Percentiles rank a stretch among this genome's conserved stretches.
Conservation (phyloP, 2,113 vertebrate species). For the Antennarius striatus region DNA sequence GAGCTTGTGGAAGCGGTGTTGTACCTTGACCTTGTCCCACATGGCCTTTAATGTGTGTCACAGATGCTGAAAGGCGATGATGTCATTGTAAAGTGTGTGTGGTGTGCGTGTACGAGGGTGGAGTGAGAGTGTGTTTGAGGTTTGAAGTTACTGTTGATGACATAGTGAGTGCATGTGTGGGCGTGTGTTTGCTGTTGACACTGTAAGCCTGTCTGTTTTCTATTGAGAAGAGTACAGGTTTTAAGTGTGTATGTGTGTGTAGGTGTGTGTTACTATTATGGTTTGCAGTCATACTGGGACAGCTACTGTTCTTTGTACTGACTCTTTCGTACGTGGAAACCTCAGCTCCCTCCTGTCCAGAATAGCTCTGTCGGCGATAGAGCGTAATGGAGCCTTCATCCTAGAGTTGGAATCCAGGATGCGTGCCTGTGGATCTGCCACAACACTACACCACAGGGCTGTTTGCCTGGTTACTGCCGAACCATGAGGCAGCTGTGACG, state of each 20-base stretch:
- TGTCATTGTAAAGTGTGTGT: slow-evolving; percentile 9
- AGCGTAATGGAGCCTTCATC: slow-evolving; percentile 48
- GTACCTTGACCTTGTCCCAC: too few relatives aligned
- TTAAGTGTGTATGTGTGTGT: slow-evolving; percentile 6
- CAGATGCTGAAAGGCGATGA: too few relatives aligned
- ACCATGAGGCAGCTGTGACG: too few relatives aligned
- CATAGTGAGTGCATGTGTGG: slow-evolving; percentile 10
- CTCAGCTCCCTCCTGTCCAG: slow-evolving; percentile 44
- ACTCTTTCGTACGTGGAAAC: slow-evolving; percentile 41
- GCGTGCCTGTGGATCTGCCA: too few relatives aligned
- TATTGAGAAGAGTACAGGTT: slow-evolving; percentile 11
- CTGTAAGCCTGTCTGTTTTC: slow-evolving; percentile 37
- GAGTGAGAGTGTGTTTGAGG: slow-evolving; percentile 44
- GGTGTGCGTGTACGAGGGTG: slow-evolving; percentile 7
- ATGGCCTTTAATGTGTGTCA: too few relatives aligned
- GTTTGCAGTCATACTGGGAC: slow-evolving; percentile 27
- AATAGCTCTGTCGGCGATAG: slow-evolving; percentile 34
- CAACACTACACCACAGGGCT: too few relatives aligned
- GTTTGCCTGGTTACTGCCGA: too few relatives aligned
- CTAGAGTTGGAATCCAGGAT: not conserved
- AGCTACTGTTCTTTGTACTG: slow-evolving; percentile 50
- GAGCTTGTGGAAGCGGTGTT: too few relatives aligned
- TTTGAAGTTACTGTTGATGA: slow-evolving; percentile 35
- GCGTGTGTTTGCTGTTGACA: slow-evolving; percentile 19
- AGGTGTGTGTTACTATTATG: slow-evolving; percentile 44